These are phyloP conservation scores for Hylia prasina DNA, from an alignment of 2,113 vertebrate species.

Conservation along the genomic window DNA sequence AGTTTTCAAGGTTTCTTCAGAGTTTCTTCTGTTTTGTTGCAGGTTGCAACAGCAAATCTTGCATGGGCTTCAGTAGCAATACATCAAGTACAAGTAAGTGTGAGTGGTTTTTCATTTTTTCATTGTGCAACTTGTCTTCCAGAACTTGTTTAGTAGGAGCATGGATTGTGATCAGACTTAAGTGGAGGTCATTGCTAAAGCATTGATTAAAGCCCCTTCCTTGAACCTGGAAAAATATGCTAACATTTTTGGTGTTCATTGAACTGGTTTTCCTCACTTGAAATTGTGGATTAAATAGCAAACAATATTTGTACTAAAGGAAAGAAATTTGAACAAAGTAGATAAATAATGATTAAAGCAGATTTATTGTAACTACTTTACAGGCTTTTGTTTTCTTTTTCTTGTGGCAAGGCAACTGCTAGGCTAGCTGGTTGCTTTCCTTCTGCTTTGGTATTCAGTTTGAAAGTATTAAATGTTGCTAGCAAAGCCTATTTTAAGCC, in stretches of 20 bases:
- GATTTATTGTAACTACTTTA: neutral
- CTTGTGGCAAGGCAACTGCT: neutral
- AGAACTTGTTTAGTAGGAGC: neutral
- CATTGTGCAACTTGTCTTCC: neutral
- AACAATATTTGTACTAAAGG: neutral
- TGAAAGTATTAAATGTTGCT: neutral
- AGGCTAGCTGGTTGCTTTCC: neutral
- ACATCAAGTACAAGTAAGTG: constrained; percentile 94
- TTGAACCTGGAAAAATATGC: neutral
- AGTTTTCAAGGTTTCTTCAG: neutral
- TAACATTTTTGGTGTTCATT: neutral
- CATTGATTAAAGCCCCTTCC: neutral
- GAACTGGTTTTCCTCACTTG: neutral
- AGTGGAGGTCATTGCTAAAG: neutral
- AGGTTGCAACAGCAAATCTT: constrained; percentile 97
- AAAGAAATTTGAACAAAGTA: neutral
- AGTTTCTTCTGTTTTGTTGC: constrained; percentile 20
- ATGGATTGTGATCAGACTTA: neutral
- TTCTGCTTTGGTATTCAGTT: neutral
- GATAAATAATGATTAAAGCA: neutral
- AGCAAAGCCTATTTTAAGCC: neutral
- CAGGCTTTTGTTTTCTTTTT: neutral
- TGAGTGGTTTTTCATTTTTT: neutral
- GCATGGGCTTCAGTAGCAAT: constrained; percentile 97
- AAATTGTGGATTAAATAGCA: neutral